Base-by-base conservation (phyloP, 2,888 invertebrate genomes). In the Chrysotoxum bicinctum region DNA sequence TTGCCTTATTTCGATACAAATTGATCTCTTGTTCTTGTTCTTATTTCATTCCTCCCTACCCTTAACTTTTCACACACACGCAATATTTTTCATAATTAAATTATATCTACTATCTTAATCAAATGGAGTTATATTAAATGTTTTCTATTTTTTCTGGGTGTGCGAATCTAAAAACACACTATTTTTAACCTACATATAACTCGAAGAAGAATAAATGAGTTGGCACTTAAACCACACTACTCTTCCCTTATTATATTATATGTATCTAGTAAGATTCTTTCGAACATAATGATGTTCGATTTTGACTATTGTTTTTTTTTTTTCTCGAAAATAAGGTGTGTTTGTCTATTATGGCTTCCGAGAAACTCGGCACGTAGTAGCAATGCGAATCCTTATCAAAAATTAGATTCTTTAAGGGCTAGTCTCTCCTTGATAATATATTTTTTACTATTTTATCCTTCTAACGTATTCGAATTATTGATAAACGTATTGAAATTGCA, bases 121-220 rank as follows among this genome's bases (percentile, higher is more conserved):
- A 85, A 80, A 80, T 80, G 75, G 72, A 85, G 80, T 73, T 72
- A 43, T 35, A 80, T 76, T 80, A 78, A 78, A 74, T 75, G 50
- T 73, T 62, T 69, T 62, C 56, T 23, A 30, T 26, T 64, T 23
- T 62, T 69, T 43, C 21, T 64, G 75, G 85, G 85, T 76, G 85
- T 85, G 85, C 76, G 69, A 69, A 84, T 50, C 16, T 35, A 10
- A 43, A 70, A 62, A 26, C 37, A 62, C 43, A 66, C 64, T 54
- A 50, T 32, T 35, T 19, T 40, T 50, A 30, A 40, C 30, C 40
- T 8, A 5, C 6, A 7, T 43, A 66, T 40, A 75, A 69, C 56
- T 23, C 64, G 14, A 70, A 37, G 14, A 19, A 35, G 35, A 48
- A 80, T 37, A 73, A 73, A 68, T 54, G 74, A 69, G 40, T 64